Evolutionary conservation across 2,797 vertebrate species (phyloP).

Genomic region (Leptatherina wallacei): DNA sequence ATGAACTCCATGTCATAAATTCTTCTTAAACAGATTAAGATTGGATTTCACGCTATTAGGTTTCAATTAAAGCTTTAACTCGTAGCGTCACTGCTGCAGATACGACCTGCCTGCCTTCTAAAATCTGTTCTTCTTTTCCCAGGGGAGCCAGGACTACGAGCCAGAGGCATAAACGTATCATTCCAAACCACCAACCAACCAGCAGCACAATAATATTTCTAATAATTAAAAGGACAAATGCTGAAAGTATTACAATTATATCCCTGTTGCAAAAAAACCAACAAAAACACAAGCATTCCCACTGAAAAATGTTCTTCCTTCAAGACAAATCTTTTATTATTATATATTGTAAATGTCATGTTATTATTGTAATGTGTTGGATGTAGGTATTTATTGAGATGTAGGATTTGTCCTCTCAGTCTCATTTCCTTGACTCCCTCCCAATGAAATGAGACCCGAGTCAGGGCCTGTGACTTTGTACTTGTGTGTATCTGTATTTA

Average conservation of each 20-base stretch:
- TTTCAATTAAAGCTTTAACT: conserved; percentile 21
- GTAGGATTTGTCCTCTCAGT: conserved; percentile 73
- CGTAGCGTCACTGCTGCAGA: conserved; percentile 1
- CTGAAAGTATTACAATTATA: conserved; percentile 81
- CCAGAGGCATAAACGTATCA: conserved; percentile 92
- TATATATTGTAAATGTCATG: conserved; percentile 89
- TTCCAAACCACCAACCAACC: conserved; percentile 88
- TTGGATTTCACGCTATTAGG: background rate
- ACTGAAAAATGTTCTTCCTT: conserved; percentile 88
- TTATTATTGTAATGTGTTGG: conserved; percentile 90
- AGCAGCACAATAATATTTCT: conserved; percentile 93
- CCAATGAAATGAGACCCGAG: conserved; percentile 86
- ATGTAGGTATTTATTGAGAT: conserved; percentile 84
- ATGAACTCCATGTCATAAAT: conserved; percentile 27
- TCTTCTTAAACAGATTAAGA: conserved; percentile 22
- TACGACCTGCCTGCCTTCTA: conserved; percentile 19
- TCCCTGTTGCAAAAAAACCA: conserved; percentile 83
- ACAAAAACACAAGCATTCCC: conserved; percentile 80
- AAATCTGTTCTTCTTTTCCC: conserved; percentile 30
- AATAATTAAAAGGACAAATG: conserved; percentile 86
- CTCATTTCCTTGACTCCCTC: conserved; percentile 88
- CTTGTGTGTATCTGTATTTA: conserved; percentile 85
- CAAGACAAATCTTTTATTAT: conserved; percentile 88
- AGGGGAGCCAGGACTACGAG: conserved; percentile 97
- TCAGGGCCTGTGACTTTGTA: conserved; percentile 83